Base-by-base conservation (phyloP, 2,797 vertebrate genomes). In the Lagodon rhomboides region DNA sequence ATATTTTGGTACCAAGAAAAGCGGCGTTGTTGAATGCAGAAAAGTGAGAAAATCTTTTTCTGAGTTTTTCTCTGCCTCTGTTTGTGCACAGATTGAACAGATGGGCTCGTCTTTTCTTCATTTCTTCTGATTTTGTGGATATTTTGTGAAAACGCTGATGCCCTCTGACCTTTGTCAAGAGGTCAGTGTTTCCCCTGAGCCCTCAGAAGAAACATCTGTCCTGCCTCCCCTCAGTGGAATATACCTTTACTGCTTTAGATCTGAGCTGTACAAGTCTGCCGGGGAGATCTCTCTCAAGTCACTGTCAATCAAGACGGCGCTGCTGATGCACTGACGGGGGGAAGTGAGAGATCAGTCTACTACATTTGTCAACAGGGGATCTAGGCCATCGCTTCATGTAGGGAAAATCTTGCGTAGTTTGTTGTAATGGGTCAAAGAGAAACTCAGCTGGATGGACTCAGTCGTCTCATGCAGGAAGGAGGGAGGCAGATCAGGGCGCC, bases 201-300 rank as follows among this genome's bases (percentile, higher is more conserved):
- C 5, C 20, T 65, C 59, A 22, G 41, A 78, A 69, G 43, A 71
- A 77, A 59, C 49, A 68, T 62, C 41, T 49, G 1, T 61, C 60
- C 54, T 30, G 20, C 62, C 55, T 23, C 7, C 54, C 41, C 22
- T 54, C 41, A 7, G 46, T 58, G 60, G 22, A 12, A 54, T 77
- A 74, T 77, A 49, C 65, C 58, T 68, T 64, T 25, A 23, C 47
- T 64, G 67, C 43, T 56, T 60, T 65, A 53, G 75, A 82, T 58
- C 49, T 18, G 65, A 75, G 47, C 60, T 30, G 47, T 3, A 20
- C 43, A 13, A 20, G 49, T 59, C 66, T 41, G 20, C 44, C 43
- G 63, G 65, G 54, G 38, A 38, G n/a, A 34, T 66, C 27, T 56
- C 64, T 73, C 55, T 34, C 23, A n/a, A 17, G 53, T 56, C 47